Evolutionary conservation across 2,113 vertebrate genomes (phyloP), one percentile per base, ranked within the genome.

Genomic region (Myxocyprinus asiaticus): DNA sequence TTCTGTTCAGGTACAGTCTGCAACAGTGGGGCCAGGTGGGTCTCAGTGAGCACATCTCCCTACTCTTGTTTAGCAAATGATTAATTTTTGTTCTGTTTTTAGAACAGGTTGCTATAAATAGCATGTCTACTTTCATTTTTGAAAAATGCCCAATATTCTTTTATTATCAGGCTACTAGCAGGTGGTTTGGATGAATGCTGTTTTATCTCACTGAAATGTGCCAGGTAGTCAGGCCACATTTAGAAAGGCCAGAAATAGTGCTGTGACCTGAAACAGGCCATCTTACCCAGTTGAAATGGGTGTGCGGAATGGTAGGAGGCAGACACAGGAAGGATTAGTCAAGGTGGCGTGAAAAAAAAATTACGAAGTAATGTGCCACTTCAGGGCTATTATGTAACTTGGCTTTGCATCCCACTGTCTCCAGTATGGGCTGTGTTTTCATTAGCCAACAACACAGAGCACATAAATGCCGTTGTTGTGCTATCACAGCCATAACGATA

Each of bases 361-460:
- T 15, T 9, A 58, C 65, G 17, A 47, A 79, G 61, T 76, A 81
- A 81, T 78, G 77, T 14, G 69, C 80, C 65, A 83, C 84, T 78
- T 82, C 82, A 53, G 85, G 22, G 75, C 68, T 12, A 77, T 90
- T 91, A 89, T 84, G 78, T 84, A 89, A 88, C 65, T 59, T 59
- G 63, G 82, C 75, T 64, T 44, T 22, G 77, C 42, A 79, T 83
- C 87, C 86, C 58, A 44, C 84, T 80, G 81, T 68, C 66, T 61
- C 55, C 50, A 85, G 65, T 50, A 62, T 64, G 44, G 71, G 48
- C 76, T 74, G n/a, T 22, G 75, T 79, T 69, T 82, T 67, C 65
- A 78, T 64, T 66, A 71, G 80, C 72, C 63, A 72, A 68, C 59
- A 61, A 33, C 66, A 72, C 51, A 10, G 53, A 78, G 68, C 9